Evolutionary conservation across 2,113 vertebrate species (phyloP).

Genomic region (Stictonetta naevosa): DNA sequence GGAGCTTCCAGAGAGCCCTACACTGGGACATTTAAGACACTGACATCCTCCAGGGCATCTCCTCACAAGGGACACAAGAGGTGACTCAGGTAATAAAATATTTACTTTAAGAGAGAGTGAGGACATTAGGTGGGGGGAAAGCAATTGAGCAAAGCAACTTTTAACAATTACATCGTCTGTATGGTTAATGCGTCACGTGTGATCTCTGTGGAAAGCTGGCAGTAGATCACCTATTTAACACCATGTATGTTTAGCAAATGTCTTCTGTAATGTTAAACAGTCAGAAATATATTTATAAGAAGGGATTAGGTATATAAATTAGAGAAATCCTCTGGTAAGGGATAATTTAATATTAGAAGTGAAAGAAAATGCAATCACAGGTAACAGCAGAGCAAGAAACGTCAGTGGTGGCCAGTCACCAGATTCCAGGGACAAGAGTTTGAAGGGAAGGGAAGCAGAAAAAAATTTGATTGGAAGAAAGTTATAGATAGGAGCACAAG

Average conservation of each 20-base stretch:
- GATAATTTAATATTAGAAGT: not conserved
- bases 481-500: not conserved
- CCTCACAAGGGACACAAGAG: not conserved
- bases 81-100: not conserved
- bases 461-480: not conserved
- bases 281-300: not conserved
- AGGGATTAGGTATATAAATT: not conserved
- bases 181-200: not conserved
- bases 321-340: not conserved
- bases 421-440: not conserved
- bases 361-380: not conserved
- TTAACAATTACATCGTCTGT: not conserved
- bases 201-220: not conserved
- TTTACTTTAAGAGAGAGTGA: not conserved
- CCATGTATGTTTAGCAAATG: not conserved
- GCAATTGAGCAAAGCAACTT: not conserved
- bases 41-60: rapidly evolving
- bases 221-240: not conserved
- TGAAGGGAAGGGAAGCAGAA: not conserved
- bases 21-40: not conserved
- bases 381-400: not conserved
- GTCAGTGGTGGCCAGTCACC: not conserved
- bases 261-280: not conserved
- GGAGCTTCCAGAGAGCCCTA: not conserved
- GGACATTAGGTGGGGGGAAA: not conserved